These are phyloP conservation scores for Temnothorax nylanderi DNA, from an alignment of 1,140 invertebrate genomes.

Conservation along the genomic window DNA sequence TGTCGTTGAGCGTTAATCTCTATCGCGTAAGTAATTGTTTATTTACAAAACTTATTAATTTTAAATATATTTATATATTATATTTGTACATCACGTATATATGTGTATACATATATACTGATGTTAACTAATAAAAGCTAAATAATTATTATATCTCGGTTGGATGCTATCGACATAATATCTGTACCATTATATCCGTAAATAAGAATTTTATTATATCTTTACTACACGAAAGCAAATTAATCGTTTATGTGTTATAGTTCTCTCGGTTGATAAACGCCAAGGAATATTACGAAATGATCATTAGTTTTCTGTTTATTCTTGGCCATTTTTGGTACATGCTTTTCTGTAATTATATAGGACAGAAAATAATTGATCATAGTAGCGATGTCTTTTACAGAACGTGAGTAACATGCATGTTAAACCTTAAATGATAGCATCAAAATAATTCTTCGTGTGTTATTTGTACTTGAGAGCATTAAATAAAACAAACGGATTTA, in stretches of 20 bases:
- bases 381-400: conserved; percentile 38
- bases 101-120: too few species aligned
- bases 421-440: background rate
- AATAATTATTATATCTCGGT: too few species aligned
- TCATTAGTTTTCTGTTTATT: background rate
- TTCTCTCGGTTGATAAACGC: conserved; percentile 12
- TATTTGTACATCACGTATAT: too few species aligned
- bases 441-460: background rate
- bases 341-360: conserved; percentile 20
- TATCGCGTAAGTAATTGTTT: conserved; percentile 44
- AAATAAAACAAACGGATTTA: background rate
- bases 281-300: background rate
- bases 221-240: too few species aligned
- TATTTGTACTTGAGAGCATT: background rate
- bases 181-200: too few species aligned
- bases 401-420: conserved; percentile 17
- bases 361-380: conserved; percentile 24
- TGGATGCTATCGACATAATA: too few species aligned
- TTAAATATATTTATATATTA: too few species aligned
- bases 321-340: conserved; percentile 11
- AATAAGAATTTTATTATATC: too few species aligned
- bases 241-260: background rate
- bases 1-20: conserved; percentile 35
- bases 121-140: too few species aligned
- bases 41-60: background rate